Conservation (phyloP, 2,113 vertebrate species). For the Indicator maculatus region DNA sequence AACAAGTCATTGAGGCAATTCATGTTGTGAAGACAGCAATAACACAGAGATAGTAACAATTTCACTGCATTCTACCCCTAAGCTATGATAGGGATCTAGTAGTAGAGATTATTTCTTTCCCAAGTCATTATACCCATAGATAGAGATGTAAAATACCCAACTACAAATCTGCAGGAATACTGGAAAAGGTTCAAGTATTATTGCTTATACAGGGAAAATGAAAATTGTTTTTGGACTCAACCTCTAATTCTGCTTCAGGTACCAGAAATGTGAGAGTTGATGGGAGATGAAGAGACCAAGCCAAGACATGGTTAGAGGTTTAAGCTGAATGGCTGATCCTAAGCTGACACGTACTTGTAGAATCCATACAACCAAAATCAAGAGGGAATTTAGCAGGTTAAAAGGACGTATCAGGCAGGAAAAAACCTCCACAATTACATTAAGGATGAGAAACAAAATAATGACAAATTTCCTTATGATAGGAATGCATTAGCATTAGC, state of each 20-base stretch:
- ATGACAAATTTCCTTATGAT: slow-evolving; percentile 15
- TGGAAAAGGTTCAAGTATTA: not conserved
- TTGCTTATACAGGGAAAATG: not conserved
- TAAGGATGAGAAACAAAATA: slow-evolving; percentile 29
- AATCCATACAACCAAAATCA: not conserved
- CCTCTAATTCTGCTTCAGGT: not conserved
- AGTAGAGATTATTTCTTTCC: not conserved
- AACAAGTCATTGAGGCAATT: not conserved
- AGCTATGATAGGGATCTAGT: not conserved
- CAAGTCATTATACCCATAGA: not conserved
- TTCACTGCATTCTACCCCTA: not conserved
- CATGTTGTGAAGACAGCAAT: not conserved
- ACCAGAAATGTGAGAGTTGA: not conserved
- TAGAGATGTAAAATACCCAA: not conserved
- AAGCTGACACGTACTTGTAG: not conserved
- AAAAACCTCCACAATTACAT: not conserved
- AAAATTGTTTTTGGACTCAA: not conserved
- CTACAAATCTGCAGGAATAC: not conserved
- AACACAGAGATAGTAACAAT: not conserved
- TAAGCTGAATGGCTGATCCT: not conserved
- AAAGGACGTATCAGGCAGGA: not conserved
- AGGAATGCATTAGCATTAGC: slow-evolving; percentile 41
- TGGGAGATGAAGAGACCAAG: not conserved
- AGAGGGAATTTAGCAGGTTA: slow-evolving; percentile 10
- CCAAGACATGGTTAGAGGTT: not conserved